A percentile compares a stretch with the other conserved stretches of the same genome.
Evolutionary conservation across 2,113 vertebrate species (phyloP).

Genomic region (Orientallactaga bullata): DNA sequence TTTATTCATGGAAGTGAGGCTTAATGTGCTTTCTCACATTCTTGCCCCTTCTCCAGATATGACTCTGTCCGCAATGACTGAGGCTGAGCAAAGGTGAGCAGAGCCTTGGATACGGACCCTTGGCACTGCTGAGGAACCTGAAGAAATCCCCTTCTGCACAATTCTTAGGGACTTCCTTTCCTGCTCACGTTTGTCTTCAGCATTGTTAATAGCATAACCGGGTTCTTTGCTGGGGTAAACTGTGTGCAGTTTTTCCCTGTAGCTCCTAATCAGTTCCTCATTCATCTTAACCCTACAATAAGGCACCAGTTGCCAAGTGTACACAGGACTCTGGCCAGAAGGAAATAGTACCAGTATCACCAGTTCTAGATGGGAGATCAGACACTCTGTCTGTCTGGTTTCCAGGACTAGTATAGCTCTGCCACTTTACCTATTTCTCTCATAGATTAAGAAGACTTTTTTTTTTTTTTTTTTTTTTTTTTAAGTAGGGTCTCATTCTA

Average conservation of each 20-base stretch:
- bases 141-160: neutral
- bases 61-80: neutral
- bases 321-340: neutral
- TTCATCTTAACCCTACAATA: neutral
- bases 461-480: neutral
- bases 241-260: neutral
- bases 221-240: neutral
- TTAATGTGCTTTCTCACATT: neutral
- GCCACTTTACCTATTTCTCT: neutral
- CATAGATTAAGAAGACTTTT: neutral
- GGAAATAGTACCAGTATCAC: neutral
- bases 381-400: neutral
- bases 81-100: too few species aligned
- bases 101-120: neutral
- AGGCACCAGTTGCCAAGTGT: neutral
- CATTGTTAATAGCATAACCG: neutral
- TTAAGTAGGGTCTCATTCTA: too few species aligned
- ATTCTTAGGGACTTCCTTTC: neutral
- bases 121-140: neutral
- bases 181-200: neutral
- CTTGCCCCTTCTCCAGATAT: neutral
- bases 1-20: neutral
- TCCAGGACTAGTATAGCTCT: rapidly evolving
- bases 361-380: neutral
- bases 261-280: neutral